Evolutionary conservation across 2,113 vertebrate species (phyloP).

Genomic region (Gobius niger): DNA sequence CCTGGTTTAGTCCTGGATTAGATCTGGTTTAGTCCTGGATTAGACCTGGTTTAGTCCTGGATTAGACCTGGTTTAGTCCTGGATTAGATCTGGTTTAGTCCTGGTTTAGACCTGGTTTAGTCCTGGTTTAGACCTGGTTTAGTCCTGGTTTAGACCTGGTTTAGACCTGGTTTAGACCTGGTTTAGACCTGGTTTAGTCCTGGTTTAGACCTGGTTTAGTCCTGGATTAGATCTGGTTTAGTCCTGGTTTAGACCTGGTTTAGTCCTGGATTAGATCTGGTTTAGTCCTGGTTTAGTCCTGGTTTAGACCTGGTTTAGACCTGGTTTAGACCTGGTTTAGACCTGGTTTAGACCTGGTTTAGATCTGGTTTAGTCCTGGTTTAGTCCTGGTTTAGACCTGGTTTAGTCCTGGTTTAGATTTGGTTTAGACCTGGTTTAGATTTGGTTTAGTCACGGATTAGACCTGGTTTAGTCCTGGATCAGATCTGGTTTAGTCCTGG

Average conservation of each 20-base stretch:
- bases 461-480: background rate
- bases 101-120: background rate
- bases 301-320: background rate
- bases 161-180: background rate
- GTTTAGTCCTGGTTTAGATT: background rate
- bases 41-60: background rate
- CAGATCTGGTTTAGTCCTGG: background rate
- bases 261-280: background rate
- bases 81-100: background rate
- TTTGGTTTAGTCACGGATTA: background rate
- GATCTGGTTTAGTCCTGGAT: background rate
- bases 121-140: background rate
- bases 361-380: background rate
- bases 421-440: background rate
- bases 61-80: background rate
- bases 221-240: background rate
- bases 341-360: background rate
- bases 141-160: background rate
- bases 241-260: background rate
- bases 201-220: background rate
- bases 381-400: background rate
- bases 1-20: background rate
- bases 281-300: background rate
- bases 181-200: background rate
- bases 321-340: background rate